Conservation (phyloP, 1,140 invertebrate genomes). For the Pseudomyrmex pallidus region DNA sequence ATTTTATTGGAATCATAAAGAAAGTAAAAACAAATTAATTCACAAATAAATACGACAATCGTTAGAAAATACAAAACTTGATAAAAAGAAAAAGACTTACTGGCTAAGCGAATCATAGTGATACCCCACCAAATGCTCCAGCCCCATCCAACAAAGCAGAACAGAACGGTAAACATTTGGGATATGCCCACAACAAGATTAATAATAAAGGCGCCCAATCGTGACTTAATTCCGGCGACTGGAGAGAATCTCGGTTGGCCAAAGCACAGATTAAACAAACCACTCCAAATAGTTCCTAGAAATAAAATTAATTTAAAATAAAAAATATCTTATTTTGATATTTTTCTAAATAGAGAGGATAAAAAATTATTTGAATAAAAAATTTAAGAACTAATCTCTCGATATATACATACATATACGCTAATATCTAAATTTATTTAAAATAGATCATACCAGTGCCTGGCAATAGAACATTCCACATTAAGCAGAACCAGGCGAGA, state of each 20-base stretch:
- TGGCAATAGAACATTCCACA: slow-evolving; percentile 94
- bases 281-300: slow-evolving; percentile 94
- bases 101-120: slow-evolving; percentile 92
- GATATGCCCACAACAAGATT: slow-evolving; percentile 93
- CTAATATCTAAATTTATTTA: slow-evolving; percentile 21
- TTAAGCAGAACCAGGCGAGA: slow-evolving; percentile 93
- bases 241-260: slow-evolving; percentile 94
- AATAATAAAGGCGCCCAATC: slow-evolving; percentile 92
- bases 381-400: neutral
- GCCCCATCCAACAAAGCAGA: slow-evolving; percentile 98
- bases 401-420: neutral
- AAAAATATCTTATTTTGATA: neutral
- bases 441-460: slow-evolving; percentile 89
- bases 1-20: neutral
- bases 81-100: slow-evolving; percentile 84
- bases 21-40: slow-evolving; percentile 1
- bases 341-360: no score
- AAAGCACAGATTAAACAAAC: slow-evolving; percentile 94
- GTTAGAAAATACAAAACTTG: no score
- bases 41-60: neutral
- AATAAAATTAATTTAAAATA: slow-evolving; percentile 4
- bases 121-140: slow-evolving; percentile 99
- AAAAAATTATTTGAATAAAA: neutral
- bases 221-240: slow-evolving; percentile 88
- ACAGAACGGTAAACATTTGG: slow-evolving; percentile 96